These are phyloP conservation scores for Periplaneta americana DNA, from an alignment of 1,140 invertebrate species.

Conservation along the genomic window DNA sequence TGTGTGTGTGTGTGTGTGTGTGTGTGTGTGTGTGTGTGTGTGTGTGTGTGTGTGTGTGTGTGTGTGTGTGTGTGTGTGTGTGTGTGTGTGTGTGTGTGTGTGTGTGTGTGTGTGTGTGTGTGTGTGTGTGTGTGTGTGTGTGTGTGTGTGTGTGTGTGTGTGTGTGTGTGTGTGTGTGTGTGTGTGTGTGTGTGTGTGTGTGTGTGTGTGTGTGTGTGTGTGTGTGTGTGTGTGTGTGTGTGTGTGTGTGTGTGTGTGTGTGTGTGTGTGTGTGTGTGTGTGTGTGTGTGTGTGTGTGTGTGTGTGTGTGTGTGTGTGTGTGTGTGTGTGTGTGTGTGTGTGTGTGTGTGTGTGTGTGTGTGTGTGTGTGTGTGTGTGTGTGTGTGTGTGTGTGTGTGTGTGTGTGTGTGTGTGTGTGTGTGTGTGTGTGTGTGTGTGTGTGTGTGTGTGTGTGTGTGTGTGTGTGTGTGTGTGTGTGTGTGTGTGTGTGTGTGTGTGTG, in stretches of 20 bases:
- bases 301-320: conserved; percentile 21
- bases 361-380: conserved; percentile 19
- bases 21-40: conserved; percentile 28
- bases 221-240: conserved; percentile 25
- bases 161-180: conserved; percentile 22
- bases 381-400: conserved; percentile 23
- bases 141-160: conserved; percentile 23
- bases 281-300: conserved; percentile 21
- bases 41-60: conserved; percentile 26
- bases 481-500: conserved; percentile 25
- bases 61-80: conserved; percentile 30
- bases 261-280: conserved; percentile 26
- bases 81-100: conserved; percentile 30
- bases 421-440: conserved; percentile 23
- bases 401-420: conserved; percentile 24
- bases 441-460: conserved; percentile 25
- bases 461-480: conserved; percentile 23
- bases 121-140: conserved; percentile 22
- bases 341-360: conserved; percentile 21
- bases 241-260: conserved; percentile 32
- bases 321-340: conserved; percentile 21
- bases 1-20: conserved; percentile 27
- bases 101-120: conserved; percentile 21
- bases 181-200: conserved; percentile 22
- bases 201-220: conserved; percentile 22